A percentile compares a stretch with the other conserved stretches of the same genome.
Conservation (phyloP, 2,113 vertebrate species). For the Hypanus sabinus region DNA sequence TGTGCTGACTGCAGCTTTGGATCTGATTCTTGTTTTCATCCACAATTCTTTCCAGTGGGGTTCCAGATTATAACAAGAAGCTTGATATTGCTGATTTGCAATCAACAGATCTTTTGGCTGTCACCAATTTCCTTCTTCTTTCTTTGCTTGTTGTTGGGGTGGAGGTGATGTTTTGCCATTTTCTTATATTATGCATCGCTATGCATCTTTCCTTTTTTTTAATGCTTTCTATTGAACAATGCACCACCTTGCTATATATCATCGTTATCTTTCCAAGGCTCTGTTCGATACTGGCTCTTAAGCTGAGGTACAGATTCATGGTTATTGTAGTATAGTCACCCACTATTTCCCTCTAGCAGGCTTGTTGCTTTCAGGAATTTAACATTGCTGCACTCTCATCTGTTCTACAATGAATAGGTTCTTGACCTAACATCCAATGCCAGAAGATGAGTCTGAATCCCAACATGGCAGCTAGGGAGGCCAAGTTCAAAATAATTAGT, state of each 20-base stretch:
- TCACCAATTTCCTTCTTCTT: not conserved
- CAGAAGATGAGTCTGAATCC: no score
- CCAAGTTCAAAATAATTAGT: no score
- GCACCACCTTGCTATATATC: not conserved
- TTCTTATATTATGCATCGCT: not conserved
- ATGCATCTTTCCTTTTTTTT: not conserved
- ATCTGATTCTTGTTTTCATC: not conserved
- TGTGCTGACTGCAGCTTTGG: not conserved
- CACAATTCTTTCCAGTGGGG: not conserved
- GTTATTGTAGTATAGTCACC: not conserved
- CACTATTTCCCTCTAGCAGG: not conserved
- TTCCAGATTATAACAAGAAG: not conserved
- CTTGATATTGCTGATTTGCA: not conserved
- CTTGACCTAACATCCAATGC: no score
- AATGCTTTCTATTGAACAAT: not conserved
- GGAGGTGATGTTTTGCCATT: not conserved
- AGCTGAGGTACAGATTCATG: not conserved
- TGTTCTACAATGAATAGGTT: no score
- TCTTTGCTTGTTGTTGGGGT: not conserved
- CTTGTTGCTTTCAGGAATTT: not conserved
- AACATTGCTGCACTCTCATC: not conserved
- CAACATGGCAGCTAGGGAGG: no score
- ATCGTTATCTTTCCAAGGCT: not conserved
- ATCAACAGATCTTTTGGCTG: not conserved
- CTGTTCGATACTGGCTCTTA: not conserved